Percentiles rank a stretch among this genome's conserved stretches.
These are phyloP conservation scores for Hycleus cichorii DNA, from an alignment of 1,140 invertebrate genomes.

Conservation along the genomic window DNA sequence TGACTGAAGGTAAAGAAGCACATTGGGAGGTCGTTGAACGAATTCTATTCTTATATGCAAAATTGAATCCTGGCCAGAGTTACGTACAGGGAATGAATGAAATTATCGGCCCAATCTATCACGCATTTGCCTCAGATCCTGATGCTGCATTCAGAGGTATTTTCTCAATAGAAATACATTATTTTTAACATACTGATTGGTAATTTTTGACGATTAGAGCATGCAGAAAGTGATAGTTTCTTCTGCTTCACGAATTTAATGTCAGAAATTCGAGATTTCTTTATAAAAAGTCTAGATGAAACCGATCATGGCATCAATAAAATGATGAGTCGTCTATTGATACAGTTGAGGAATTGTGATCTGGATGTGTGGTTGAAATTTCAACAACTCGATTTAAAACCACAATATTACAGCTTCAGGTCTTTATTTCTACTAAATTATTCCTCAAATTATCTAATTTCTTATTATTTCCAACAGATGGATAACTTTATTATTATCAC, in stretches of 20 bases:
- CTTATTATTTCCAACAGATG: constrained; percentile 56
- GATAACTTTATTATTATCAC: constrained; percentile 92
- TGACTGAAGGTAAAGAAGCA: constrained; percentile 76
- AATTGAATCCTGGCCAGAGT: constrained; percentile 94
- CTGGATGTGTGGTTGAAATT: constrained; percentile 66
- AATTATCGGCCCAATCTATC: constrained; percentile 97
- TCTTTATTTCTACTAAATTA: constrained; percentile 32
- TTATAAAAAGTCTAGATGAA: constrained; percentile 92
- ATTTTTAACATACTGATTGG: neutral
- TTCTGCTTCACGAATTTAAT: constrained; percentile 97
- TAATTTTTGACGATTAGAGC: constrained; percentile 53
- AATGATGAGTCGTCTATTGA: constrained; percentile 73
- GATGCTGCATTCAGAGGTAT: constrained; percentile 71
- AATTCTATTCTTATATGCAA: constrained; percentile 95
- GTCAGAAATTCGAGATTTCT: constrained; percentile 95
- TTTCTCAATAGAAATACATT: neutral
- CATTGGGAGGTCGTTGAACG: constrained; percentile 97
- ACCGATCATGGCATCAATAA: constrained; percentile 80
- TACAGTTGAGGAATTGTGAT: constrained; percentile 71
- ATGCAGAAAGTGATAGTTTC: constrained; percentile 95
- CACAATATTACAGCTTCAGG: constrained; percentile 94
- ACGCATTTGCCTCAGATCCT: constrained; percentile 89
- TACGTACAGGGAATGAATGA: constrained; percentile 99
- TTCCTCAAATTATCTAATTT: constrained; percentile 1
- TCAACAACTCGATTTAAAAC: constrained; percentile 76